phyloP scores from a whole-genome alignment of 2,888 invertebrate species.

The Iselma pallidipennis region DNA sequence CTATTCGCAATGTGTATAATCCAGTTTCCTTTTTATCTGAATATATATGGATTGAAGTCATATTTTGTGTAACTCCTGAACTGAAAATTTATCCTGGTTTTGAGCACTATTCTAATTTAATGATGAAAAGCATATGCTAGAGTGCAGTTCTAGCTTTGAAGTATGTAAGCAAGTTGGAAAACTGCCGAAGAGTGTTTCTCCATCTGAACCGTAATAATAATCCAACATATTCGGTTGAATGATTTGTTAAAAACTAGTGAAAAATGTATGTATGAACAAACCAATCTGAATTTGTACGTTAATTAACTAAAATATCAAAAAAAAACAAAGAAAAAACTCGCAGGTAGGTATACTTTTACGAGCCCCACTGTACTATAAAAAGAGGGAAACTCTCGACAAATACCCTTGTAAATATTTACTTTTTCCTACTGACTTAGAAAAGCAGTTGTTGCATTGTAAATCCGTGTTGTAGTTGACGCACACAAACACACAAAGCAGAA shows the following conservation, averaged over 20 bases:
- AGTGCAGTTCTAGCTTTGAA: neutral
- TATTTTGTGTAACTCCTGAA: neutral
- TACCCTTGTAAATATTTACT: conserved; percentile 26
- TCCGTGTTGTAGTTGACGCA: conserved; percentile 13
- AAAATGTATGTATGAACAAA: too few species aligned
- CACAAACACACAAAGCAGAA: neutral
- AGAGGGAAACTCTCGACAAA: conserved; percentile 21
- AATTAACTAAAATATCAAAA: conserved; percentile 2
- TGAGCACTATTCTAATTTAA: neutral
- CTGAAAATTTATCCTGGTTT: neutral
- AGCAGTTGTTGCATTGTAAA: conserved; percentile 25
- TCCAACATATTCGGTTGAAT: neutral
- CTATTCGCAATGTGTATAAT: neutral
- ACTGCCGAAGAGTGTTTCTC: neutral
- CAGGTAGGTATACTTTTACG: neutral
- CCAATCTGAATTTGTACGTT: conserved; percentile 6
- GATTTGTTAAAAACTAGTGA: neutral
- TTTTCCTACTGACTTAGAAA: conserved; percentile 19
- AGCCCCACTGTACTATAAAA: conserved; percentile 14
- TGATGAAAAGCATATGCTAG: neutral
- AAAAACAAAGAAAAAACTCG: neutral
- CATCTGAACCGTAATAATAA: conserved; percentile 1
- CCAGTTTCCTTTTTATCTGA: neutral
- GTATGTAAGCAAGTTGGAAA: neutral
- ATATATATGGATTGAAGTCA: neutral